Percentiles rank a stretch among this genome's conserved stretches.
These are phyloP conservation scores for Eurois occulta DNA, from an alignment of 2,888 invertebrate genomes.

Conservation along the genomic window DNA sequence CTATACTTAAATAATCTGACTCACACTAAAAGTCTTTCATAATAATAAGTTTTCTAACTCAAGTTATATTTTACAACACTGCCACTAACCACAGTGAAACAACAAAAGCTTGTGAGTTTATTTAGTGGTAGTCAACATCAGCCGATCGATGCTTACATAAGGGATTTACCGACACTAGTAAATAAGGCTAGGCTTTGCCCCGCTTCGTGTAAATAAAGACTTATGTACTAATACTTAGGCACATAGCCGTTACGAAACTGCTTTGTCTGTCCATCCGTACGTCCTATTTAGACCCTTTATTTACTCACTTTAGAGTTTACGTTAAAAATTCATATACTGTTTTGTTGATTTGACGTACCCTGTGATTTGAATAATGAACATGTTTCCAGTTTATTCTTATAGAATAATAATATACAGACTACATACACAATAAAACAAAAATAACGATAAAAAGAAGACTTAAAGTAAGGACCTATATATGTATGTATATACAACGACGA, in stretches of 20 bases:
- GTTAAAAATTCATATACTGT: background rate
- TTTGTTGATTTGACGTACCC: background rate
- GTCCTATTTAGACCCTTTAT: background rate
- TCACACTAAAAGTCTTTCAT: background rate
- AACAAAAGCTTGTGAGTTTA: conserved; percentile 6
- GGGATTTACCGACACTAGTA: conserved; percentile 45
- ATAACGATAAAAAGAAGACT: too few relatives aligned
- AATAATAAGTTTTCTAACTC: background rate
- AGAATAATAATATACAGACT: too few relatives aligned
- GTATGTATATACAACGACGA: too few relatives aligned
- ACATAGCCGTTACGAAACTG: conserved; percentile 24
- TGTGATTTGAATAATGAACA: background rate
- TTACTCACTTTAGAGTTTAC: background rate
- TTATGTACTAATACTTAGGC: conserved; percentile 43
- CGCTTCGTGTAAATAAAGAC: conserved; percentile 46
- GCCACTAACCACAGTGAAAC: background rate
- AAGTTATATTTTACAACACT: background rate
- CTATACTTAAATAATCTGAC: background rate
- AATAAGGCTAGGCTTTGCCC: conserved; percentile 38
- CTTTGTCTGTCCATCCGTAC: conserved; percentile 31
- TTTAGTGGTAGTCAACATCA: conserved; percentile 12
- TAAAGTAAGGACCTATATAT: too few relatives aligned
- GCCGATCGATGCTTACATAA: conserved; percentile 50
- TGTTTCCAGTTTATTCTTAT: background rate
- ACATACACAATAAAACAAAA: too few relatives aligned